Base-by-base conservation (phyloP, 2,113 vertebrate species). In the Phoxinus phoxinus region DNA sequence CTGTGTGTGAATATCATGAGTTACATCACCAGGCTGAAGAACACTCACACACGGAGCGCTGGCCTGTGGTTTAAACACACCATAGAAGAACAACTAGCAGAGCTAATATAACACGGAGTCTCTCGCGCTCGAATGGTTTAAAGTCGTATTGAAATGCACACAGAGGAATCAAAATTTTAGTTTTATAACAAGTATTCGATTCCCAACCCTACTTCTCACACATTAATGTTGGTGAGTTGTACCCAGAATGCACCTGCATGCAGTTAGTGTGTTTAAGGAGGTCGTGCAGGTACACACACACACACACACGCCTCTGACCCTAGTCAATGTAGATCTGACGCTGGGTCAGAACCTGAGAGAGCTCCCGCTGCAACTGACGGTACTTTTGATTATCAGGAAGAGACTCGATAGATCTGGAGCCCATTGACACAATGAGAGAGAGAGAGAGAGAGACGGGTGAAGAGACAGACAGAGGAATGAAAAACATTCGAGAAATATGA, bases 321-420 rank as follows among this genome's bases (percentile, higher is more conserved):
- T 97, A 99, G 90, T 99, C 97, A 96, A 98, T 98, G 97, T 97
- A 97, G 97, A 96, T 98, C 96, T 99, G 98, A 93, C 98, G 97
- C 95, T 99, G 98, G 91, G 98, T 99, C 95, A 99, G 94, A 91
- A 99, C 98, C 95, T 99, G 98, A 92, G 98, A 99, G 92, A 99
- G 97, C 90, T 99, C 98, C 93, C 96, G 96, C 96, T 99, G 98
- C 96, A 99, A 94, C 96, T 99, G 98, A 92, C 96, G 96, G 96
- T 97, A 98, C 95, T 98, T 99, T 96, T 98, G 96, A 96, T 98
- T 98, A 97, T 99, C 98, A 2, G 98, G 97, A 93, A 99, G 96
- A 95, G 97, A 98, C 58, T 99, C 98, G 93, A 99, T 95, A 95
- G 98, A 99, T 98, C 98, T 99, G 96, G 91, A 92, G 93, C 93